Conservation (phyloP, 2,797 vertebrate genomes). For the Pseudotriccus pelzelni region DNA sequence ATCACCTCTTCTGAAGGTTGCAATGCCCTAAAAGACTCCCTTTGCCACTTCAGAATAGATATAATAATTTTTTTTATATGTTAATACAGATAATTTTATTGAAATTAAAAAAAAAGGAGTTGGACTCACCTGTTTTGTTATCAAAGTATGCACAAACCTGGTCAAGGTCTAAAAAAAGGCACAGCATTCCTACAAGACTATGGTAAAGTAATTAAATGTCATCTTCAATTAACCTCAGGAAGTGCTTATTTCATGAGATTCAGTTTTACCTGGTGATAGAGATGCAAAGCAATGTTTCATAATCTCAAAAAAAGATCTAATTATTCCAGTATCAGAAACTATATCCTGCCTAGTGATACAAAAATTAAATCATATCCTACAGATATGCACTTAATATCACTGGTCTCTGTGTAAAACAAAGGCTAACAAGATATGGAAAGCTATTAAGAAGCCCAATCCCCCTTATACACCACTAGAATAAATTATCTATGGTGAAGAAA, state of each 20-base stretch:
- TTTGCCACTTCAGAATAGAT: neutral
- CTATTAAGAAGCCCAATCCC: neutral
- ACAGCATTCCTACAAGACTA: neutral
- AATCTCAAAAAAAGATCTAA: neutral
- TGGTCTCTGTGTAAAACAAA: neutral
- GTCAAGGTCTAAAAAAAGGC: neutral
- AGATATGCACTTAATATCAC: neutral
- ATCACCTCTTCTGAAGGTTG: neutral
- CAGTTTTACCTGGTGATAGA: neutral
- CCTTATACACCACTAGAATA: neutral
- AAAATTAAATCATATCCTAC: neutral
- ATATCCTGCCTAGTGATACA: neutral
- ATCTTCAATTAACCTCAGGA: neutral
- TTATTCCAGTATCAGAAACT: neutral
- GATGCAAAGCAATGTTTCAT: neutral
- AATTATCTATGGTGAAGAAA: neutral
- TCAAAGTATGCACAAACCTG: neutral
- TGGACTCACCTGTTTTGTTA: neutral
- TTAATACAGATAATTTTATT: neutral
- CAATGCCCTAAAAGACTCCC: neutral
- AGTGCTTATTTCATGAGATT: neutral
- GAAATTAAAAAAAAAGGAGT: neutral
- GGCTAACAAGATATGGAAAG: neutral
- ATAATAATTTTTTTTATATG: neutral
- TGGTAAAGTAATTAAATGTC: neutral